Base-by-base conservation (phyloP, 2,113 vertebrate genomes). In the Microtus pennsylvanicus region DNA sequence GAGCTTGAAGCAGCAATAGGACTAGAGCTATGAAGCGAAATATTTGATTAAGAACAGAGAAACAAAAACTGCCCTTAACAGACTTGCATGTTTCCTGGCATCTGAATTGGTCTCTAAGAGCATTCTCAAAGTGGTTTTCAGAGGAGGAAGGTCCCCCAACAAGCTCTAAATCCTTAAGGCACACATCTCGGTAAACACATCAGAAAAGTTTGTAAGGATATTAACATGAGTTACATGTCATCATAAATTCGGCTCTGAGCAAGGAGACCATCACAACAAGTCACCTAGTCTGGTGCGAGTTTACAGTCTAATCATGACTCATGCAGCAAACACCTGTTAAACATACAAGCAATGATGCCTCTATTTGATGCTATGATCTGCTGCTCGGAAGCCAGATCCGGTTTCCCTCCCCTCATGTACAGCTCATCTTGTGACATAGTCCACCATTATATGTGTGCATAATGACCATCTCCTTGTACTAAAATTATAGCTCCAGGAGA, bases 41-140 rank as follows among this genome's bases (percentile, higher is more conserved):
- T 77, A 7, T 89, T 93, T 80, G 55, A 88, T 33, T 74, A 65
- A 80, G 38, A 58, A 95, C 88, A 6, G 38, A 16, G 75, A 91
- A 77, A 89, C 14, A 67, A 50, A 86, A 81, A 55, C 0, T 28
- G 24, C 45, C 45, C 85, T 80, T 2, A 30, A 72, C 70, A 89
- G 22, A 17, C 38, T 80, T 88, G 67, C 11, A 1, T 26, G 38
- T 77, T 89, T 63, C 52, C 22, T 74, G 80, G 65, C 69, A 76
- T 83, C 80, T 77, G 38, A 87, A 81, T 33, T 30, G 78, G 28
- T 76, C 50, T 33, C 42, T 72, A 65, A 75, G 38, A 42, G 38
- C 38, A 42, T 42, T 42, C 38, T 42, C 38, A 42, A 42, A 42
- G 38, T 42, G 38, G 38, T 42, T 42, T 42, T 42, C 38, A 42